These are phyloP conservation scores for Parochlus steinenii DNA, from an alignment of 2,888 invertebrate genomes.

Conservation along the genomic window DNA sequence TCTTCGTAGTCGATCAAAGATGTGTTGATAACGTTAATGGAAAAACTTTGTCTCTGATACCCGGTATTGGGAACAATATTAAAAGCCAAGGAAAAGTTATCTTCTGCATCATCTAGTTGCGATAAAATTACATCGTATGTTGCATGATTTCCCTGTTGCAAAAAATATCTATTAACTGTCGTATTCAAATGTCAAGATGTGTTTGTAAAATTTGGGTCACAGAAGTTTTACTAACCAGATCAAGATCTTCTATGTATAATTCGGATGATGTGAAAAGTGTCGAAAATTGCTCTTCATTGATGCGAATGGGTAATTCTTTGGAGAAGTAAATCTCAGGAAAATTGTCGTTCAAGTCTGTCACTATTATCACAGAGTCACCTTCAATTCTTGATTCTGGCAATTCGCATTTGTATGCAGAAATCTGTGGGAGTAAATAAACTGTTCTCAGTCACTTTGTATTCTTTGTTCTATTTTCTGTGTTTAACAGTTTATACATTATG, in stretches of 20 bases:
- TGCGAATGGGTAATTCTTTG: conserved; percentile 24
- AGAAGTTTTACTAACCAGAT: conserved; percentile 29
- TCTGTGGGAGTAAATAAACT: conserved; percentile 16
- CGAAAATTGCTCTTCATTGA: conserved; percentile 37
- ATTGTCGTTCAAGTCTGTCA: conserved; percentile 48
- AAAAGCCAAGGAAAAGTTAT: conserved; percentile 33
- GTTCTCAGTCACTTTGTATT: no score
- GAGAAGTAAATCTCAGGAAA: conserved; percentile 32
- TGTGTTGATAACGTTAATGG: conserved; percentile 37
- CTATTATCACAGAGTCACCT: conserved; percentile 31
- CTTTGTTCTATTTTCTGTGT: no score
- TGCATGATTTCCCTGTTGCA: conserved; percentile 38
- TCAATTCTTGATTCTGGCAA: conserved; percentile 23
- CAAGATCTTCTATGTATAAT: conserved; percentile 37
- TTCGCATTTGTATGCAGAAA: conserved; percentile 32
- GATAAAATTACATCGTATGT: conserved; percentile 34
- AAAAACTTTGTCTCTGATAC: conserved; percentile 40
- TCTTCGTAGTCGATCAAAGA: conserved; percentile 41
- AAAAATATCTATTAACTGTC: conserved; percentile 6
- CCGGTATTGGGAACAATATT: conserved; percentile 41
- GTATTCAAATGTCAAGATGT: conserved; percentile 5
- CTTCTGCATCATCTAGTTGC: conserved; percentile 15
- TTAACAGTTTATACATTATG: no score
- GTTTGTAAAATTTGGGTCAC: conserved; percentile 8
- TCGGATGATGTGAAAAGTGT: conserved; percentile 31